These are phyloP conservation scores for Uropsilus gracilis DNA, from an alignment of 2,113 vertebrate genomes.

Conservation along the genomic window DNA sequence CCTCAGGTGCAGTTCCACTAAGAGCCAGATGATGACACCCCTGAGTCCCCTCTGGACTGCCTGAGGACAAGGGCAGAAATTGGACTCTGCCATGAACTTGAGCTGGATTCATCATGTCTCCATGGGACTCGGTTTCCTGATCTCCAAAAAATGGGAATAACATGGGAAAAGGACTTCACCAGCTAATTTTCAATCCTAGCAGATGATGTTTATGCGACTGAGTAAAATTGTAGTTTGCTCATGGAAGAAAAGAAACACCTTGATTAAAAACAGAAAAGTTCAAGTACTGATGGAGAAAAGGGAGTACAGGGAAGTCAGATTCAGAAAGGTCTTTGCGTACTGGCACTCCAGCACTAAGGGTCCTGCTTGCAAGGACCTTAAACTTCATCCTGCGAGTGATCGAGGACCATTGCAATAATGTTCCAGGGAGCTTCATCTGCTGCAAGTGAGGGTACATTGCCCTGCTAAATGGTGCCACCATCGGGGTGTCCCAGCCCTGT, in stretches of 20 bases:
- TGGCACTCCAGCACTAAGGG: background rate
- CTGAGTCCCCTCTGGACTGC: background rate
- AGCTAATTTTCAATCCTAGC: too few species aligned
- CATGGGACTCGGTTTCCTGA: background rate
- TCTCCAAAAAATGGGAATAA: background rate
- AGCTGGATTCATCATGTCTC: background rate
- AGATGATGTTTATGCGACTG: background rate
- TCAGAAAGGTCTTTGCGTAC: background rate
- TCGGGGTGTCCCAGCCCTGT: background rate
- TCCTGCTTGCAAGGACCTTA: background rate
- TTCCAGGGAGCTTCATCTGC: background rate
- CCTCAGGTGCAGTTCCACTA: background rate
- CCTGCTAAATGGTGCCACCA: background rate
- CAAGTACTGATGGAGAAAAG: background rate
- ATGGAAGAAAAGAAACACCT: background rate
- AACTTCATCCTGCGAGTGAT: background rate
- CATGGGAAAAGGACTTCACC: background rate
- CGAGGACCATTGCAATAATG: fast-evolving
- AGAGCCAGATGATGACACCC: background rate
- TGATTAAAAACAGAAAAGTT: background rate
- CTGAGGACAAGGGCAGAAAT: background rate
- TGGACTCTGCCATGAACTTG: too few species aligned
- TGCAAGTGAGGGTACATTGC: fast-evolving
- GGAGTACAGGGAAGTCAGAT: background rate
- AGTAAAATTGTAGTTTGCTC: background rate